Evolutionary conservation across 1,140 invertebrate species (phyloP).

Genomic region (Procambarus clarkii): DNA sequence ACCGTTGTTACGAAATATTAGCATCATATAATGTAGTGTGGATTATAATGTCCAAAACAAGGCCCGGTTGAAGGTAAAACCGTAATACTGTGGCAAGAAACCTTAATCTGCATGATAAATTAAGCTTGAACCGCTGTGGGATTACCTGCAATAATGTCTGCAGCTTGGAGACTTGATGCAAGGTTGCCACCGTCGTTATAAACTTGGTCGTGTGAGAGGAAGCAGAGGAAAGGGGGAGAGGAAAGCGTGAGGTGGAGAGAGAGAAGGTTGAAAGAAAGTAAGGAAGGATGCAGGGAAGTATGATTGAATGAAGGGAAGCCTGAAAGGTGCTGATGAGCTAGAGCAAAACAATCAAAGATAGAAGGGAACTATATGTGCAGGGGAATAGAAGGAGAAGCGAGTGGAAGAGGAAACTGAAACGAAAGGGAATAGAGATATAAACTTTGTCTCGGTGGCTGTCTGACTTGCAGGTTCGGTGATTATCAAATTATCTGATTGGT

Average conservation of each 20-base stretch:
- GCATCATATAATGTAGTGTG: neutral
- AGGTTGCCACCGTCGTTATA: neutral
- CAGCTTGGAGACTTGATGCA: neutral
- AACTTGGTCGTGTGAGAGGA: neutral
- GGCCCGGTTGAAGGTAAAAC: neutral
- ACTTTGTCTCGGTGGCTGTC: no score
- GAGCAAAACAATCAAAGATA: no score
- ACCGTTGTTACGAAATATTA: neutral
- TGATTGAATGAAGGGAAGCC: no score
- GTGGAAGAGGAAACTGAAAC: no score
- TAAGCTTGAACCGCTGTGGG: neutral
- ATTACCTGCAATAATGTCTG: neutral
- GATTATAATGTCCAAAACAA: neutral
- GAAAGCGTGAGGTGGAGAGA: neutral
- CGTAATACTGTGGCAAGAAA: neutral
- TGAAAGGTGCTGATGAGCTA: no score
- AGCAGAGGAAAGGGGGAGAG: neutral
- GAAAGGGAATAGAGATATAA: no score
- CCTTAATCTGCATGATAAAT: neutral
- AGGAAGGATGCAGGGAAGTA: neutral
- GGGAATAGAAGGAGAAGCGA: no score
- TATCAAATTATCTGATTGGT: no score
- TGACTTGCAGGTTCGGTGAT: no score
- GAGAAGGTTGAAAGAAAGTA: neutral
- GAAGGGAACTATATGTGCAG: no score